phyloP scores from a whole-genome alignment of 2,888 invertebrate species.

The Cistogaster globosa region DNA sequence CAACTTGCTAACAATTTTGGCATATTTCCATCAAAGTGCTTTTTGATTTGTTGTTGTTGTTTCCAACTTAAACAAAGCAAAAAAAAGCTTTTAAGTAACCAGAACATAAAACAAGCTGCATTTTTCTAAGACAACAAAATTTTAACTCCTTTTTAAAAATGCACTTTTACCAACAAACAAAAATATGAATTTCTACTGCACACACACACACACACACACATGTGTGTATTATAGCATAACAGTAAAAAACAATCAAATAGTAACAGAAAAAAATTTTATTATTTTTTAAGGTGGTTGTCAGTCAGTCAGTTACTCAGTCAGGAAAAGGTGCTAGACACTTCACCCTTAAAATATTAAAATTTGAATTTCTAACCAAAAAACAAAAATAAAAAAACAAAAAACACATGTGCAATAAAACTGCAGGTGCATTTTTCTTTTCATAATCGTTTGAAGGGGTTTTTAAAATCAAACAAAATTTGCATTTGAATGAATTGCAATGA shows the following conservation, averaged over 20 bases:
- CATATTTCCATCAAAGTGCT: slow-evolving; percentile 74
- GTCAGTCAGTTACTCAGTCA: slow-evolving; percentile 17
- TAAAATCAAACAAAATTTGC: slow-evolving; percentile 36
- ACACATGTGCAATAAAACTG: slow-evolving; percentile 51
- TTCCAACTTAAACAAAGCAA: slow-evolving; percentile 8
- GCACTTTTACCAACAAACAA: slow-evolving; percentile 7
- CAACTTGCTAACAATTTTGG: slow-evolving; percentile 75
- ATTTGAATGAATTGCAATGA: slow-evolving; percentile 45
- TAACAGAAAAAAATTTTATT: slow-evolving; percentile 15
- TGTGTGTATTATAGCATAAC: slow-evolving; percentile 3
- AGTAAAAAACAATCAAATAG: not conserved
- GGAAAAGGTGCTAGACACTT: slow-evolving; percentile 45
- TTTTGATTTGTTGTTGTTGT: slow-evolving; percentile 17
- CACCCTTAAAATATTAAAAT: not conserved
- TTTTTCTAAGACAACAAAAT: slow-evolving; percentile 38
- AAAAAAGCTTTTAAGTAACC: slow-evolving; percentile 13
- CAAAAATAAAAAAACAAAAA: slow-evolving; percentile 6
- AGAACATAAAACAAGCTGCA: slow-evolving; percentile 52
- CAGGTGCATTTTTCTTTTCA: slow-evolving; percentile 62
- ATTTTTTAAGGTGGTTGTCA: slow-evolving; percentile 36
- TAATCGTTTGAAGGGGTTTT: not conserved
- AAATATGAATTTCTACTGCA: slow-evolving; percentile 11
- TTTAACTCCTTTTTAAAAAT: slow-evolving; percentile 5
- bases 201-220: slow-evolving; percentile 11
- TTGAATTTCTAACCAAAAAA: not conserved